A percentile compares a stretch with the other conserved stretches of the same genome.
These are phyloP conservation scores for Hofmannophila pseudospretella DNA, from an alignment of 2,888 invertebrate genomes.

Conservation along the genomic window DNA sequence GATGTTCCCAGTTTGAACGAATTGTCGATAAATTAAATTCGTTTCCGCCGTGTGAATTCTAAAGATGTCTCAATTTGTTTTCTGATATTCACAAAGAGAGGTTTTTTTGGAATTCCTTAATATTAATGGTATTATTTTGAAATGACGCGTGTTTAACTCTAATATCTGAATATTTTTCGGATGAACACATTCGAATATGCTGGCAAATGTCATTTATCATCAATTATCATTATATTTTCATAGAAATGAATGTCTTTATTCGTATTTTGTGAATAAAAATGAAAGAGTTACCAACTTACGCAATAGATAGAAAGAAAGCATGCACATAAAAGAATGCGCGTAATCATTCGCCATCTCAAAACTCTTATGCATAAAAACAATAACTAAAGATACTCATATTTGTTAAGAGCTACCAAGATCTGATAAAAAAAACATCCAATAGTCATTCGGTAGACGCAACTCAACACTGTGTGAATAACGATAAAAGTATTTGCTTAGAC, in stretches of 20 bases:
- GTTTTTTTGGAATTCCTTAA: conserved; percentile 38
- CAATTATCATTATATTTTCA: no score
- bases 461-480: conserved; percentile 67
- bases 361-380: conserved; percentile 34
- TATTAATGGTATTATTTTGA: conserved; percentile 38
- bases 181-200: not conserved
- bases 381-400: conserved; percentile 41
- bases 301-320: no score
- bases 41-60: conserved; percentile 70
- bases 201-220: no score
- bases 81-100: conserved; percentile 44
- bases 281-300: no score
- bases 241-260: no score
- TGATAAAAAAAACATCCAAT: conserved; percentile 46
- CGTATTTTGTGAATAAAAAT: no score
- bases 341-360: conserved; percentile 9
- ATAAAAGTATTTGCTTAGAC: conserved; percentile 71
- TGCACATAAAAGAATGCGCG: not conserved
- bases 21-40: conserved; percentile 75
- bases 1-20: conserved; percentile 60
- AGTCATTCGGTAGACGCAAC: conserved; percentile 58
- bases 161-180: not conserved
- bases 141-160: conserved; percentile 39
- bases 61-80: conserved; percentile 73
- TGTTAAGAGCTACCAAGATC: conserved; percentile 36